These are phyloP conservation scores for Calliphora vicina DNA, from an alignment of 1,140 invertebrate species.

Conservation along the genomic window DNA sequence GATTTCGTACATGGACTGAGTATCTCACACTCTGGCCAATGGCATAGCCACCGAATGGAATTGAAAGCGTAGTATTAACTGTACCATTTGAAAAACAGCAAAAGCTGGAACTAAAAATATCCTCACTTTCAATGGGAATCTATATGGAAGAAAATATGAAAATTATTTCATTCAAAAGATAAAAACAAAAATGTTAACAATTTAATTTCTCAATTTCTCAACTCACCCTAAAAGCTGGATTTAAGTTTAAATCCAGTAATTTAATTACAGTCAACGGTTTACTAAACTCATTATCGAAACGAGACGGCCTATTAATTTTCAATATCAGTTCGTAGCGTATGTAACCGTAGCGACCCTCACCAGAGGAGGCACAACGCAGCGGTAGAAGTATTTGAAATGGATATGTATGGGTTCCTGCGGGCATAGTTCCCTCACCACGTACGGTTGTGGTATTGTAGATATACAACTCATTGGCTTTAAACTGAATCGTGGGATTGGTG, in stretches of 20 bases:
- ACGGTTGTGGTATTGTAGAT: too few relatives aligned
- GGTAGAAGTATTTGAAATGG: conserved; percentile 55
- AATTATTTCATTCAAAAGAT: background rate
- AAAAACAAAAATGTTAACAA: background rate
- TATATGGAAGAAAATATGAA: background rate
- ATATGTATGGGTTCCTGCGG: conserved; percentile 8
- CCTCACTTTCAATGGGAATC: conserved; percentile 45
- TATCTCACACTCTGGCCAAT: conserved; percentile 52
- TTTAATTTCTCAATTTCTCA: too few relatives aligned
- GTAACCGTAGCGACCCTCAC: conserved; percentile 72
- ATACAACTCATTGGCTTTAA: background rate
- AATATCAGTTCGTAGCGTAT: conserved; percentile 72
- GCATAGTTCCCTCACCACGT: background rate
- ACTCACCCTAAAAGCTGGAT: conserved; percentile 41
- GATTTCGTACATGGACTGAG: conserved; percentile 48
- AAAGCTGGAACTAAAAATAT: conserved; percentile 50
- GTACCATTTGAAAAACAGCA: conserved; percentile 53
- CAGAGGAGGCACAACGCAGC: conserved; percentile 69
- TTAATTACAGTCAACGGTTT: conserved; percentile 73
- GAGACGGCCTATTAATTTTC: conserved; percentile 73
- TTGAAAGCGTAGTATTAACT: conserved; percentile 45
- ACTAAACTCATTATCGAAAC: conserved; percentile 74
- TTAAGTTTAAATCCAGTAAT: conserved; percentile 73
- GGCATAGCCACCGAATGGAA: conserved; percentile 56
- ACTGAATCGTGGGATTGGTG: background rate